phyloP scores from a whole-genome alignment of 2,113 vertebrate genomes.

The Grallaria varia region DNA sequence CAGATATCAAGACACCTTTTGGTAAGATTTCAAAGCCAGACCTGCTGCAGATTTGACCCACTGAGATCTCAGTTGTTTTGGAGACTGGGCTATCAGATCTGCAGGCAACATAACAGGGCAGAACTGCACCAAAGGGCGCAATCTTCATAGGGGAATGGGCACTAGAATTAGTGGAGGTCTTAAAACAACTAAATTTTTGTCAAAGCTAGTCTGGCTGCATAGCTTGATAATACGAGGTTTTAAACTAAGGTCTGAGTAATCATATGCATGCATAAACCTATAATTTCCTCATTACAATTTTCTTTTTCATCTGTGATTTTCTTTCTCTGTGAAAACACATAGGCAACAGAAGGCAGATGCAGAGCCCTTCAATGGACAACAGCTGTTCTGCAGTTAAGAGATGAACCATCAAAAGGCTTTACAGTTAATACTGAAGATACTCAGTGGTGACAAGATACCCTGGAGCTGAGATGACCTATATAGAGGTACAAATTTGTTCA shows the following conservation, averaged over 20 bases:
- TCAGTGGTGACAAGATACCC: background rate
- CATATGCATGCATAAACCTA: accelerated
- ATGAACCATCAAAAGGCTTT: background rate
- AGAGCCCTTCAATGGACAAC: background rate
- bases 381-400: background rate
- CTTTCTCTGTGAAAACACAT: background rate
- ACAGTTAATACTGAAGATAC: background rate
- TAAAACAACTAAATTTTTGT: background rate
- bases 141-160: background rate
- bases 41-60: background rate
- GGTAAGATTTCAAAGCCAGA: background rate
- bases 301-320: background rate
- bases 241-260: background rate
- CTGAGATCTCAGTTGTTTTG: background rate
- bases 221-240: background rate
- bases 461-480: background rate
- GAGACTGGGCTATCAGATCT: background rate
- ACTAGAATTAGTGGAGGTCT: background rate
- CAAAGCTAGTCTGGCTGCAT: background rate
- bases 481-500: background rate
- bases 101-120: background rate
- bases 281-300: background rate
- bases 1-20: background rate
- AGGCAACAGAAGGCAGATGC: background rate
- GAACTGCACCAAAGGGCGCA: background rate